Conservation (phyloP, 37 sponge, comb jelly and placozoan genomes). For the Ephydatia muelleri region DNA sequence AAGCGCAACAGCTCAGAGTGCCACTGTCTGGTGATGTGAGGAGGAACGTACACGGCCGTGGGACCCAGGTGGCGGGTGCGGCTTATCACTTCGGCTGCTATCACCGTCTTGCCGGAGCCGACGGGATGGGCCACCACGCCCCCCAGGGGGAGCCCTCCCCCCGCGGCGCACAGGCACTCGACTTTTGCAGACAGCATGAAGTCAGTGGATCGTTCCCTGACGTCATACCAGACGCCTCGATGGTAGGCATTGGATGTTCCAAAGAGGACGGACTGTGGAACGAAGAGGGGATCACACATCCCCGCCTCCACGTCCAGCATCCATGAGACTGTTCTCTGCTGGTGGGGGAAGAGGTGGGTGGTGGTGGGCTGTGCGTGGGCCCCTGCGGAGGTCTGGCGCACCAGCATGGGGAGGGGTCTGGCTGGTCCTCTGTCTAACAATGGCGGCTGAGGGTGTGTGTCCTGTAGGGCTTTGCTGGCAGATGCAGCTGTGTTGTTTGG, state of each 20-base stretch:
- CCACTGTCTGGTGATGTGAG: slow-evolving; percentile 25
- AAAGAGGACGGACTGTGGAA: neutral
- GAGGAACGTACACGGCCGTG: slow-evolving; percentile 8
- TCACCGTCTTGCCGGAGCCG: slow-evolving; percentile 22
- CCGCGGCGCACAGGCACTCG: neutral
- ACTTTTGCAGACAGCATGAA: neutral
- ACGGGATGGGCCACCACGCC: slow-evolving; percentile 38
- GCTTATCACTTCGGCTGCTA: neutral
- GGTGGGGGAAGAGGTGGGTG: neutral
- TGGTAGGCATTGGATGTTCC: neutral
- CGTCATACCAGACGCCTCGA: neutral
- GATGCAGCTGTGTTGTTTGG: neutral
- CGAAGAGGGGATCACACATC: neutral
- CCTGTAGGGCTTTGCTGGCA: no score
- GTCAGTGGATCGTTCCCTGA: neutral
- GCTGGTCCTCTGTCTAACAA: neutral
- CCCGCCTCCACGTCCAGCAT: slow-evolving; percentile 15
- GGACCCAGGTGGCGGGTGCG: neutral
- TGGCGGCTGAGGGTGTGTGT: neutral
- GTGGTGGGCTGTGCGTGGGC: neutral
- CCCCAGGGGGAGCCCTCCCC: neutral
- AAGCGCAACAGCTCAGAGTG: slow-evolving; percentile 5
- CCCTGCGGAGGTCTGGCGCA: neutral
- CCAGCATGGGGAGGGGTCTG: neutral
- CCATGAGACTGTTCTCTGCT: slow-evolving; percentile 1